Conservation (phyloP, 2,888 invertebrate genomes). For the Pocota personata region DNA sequence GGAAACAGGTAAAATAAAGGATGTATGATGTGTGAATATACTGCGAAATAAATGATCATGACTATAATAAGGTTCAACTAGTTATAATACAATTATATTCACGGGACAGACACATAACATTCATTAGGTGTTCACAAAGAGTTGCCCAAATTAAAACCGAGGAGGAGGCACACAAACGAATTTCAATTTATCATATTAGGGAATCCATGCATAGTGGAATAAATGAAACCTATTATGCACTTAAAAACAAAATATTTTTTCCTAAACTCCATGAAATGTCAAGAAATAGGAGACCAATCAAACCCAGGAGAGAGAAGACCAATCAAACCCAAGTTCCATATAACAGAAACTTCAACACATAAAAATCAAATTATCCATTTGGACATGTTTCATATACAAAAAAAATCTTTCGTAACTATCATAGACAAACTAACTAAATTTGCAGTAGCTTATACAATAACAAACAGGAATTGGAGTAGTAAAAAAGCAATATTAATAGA, state of each 20-base stretch:
- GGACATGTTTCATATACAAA: too few species aligned
- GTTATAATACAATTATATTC: neutral
- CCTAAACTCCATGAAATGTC: conserved; percentile 42
- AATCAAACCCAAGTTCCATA: neutral
- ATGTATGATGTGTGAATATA: conserved; percentile 32
- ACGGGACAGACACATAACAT: neutral
- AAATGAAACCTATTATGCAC: conserved; percentile 48
- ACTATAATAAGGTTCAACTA: conserved; percentile 1
- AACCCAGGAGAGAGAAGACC: conserved; percentile 26
- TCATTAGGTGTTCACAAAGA: neutral
- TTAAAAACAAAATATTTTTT: too few species aligned
- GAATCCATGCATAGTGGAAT: conserved; percentile 68
- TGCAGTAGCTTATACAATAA: too few species aligned
- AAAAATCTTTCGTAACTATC: too few species aligned
- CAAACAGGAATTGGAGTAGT: conserved; percentile 56
- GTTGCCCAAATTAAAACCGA: neutral
- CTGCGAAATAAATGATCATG: conserved; percentile 14
- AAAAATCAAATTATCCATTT: too few species aligned
- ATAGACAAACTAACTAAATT: too few species aligned
- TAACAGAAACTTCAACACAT: neutral
- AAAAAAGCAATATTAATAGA: conserved; percentile 40
- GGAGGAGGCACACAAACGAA: neutral
- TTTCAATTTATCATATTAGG: conserved; percentile 53
- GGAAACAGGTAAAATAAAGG: neutral
- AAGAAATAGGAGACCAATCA: conserved; percentile 10